Base-by-base conservation (phyloP, 2,113 vertebrate genomes). In the Puffinus mauretanicus region DNA sequence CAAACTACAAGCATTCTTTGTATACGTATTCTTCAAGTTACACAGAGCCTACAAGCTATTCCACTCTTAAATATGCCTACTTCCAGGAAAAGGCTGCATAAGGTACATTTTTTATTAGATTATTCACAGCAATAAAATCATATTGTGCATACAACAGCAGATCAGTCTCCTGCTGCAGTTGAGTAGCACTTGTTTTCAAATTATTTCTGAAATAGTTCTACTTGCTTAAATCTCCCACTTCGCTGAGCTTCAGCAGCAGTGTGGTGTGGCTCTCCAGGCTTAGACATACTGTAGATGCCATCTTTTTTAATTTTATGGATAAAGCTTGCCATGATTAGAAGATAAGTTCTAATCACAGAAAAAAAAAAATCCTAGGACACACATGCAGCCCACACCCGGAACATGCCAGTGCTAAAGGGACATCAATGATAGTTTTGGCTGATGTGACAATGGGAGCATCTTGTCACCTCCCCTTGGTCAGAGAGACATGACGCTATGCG, bases 71-170 rank as follows among this genome's bases (percentile, higher is more conserved):
- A 71, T 61, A 76, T 6, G 38, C 52, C 81, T 80, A 17, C 42
- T 88, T 85, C 66, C 84, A 93, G 66, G 75, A 91, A 93, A 96
- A 97, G 66, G 91, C 67, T 81, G 87, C 49, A 30, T 87, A 94
- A 91, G 26, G 70, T 91, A 95, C 62, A 70, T 82, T 85, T 93
- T 93, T 84, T 76, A 60, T 86, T 90, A 81, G 57, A 42, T 86
- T 85, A 91, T 71, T 96, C 89, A 93, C 82, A 85, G 78, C 86
- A 93, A 62, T 62, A 54, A 79, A 91, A 79, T 52, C 36, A 58
- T 42, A 57, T 46, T 91, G 81, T 94, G 89, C 81, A 89, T 72
- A 85, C 81, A 72, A 47, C 86, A 94, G 94, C 93, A 93, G 83
- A 70, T 58, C 52, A 70, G 65, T 69, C 44, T 90, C 65, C 88